Conservation (phyloP, 2,888 invertebrate species). For the Netelia melanura region DNA sequence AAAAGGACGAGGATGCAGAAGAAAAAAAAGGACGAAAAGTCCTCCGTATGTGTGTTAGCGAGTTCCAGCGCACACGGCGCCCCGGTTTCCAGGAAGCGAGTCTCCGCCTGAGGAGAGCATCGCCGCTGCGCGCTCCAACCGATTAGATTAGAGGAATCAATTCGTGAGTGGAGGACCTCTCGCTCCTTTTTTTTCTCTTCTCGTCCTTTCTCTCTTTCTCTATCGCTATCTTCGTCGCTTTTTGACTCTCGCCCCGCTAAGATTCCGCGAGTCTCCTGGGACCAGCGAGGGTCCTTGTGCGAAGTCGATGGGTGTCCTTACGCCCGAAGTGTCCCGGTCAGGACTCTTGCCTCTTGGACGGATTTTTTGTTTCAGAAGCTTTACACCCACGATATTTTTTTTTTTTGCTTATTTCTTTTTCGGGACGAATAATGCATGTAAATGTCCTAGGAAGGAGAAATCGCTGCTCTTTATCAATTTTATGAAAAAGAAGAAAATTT, state of each 20-base stretch:
- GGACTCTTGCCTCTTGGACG: slow-evolving; percentile 3
- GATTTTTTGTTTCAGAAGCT: slow-evolving; percentile 21
- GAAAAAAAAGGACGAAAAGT: slow-evolving; percentile 32
- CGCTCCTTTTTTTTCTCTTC: slow-evolving; percentile 37
- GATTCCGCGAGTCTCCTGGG: slow-evolving; percentile 23
- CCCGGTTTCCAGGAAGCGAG: slow-evolving; percentile 81
- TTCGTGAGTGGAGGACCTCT: slow-evolving; percentile 71
- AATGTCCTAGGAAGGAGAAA: too few relatives aligned
- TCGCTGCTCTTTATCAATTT: too few relatives aligned
- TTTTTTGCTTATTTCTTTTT: too few relatives aligned
- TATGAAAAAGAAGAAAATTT: too few relatives aligned
- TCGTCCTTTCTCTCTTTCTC: slow-evolving; percentile 27
- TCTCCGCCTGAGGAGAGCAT: slow-evolving; percentile 65
- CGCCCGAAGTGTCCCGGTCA: slow-evolving; percentile 13
- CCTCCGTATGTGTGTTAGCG: slow-evolving; percentile 45
- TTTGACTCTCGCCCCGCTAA: slow-evolving; percentile 29
- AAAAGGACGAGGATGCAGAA: slow-evolving; percentile 9
- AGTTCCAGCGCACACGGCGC: slow-evolving; percentile 73
- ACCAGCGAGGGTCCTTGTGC: slow-evolving; percentile 44
- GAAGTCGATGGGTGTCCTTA: slow-evolving; percentile 16
- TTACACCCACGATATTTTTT: neutral
- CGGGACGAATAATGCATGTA: too few relatives aligned
- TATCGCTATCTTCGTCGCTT: slow-evolving; percentile 1
- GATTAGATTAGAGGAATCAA: slow-evolving; percentile 79
- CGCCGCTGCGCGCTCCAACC: slow-evolving; percentile 69